These are phyloP conservation scores for Machaerirhynchus nigripectus DNA, from an alignment of 2,113 vertebrate genomes.

Conservation along the genomic window DNA sequence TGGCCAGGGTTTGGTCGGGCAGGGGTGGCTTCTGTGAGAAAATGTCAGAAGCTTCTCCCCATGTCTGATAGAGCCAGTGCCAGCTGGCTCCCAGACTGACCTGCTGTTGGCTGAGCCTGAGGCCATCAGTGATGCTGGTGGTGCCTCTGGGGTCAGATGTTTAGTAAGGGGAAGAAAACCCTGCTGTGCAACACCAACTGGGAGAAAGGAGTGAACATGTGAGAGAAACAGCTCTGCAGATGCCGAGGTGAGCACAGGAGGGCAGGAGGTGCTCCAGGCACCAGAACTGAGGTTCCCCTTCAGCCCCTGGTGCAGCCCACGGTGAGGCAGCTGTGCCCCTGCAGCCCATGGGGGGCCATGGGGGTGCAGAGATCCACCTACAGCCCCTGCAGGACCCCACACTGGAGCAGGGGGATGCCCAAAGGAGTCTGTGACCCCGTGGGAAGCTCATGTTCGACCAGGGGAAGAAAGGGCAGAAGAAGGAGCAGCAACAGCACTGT, in stretches of 20 bases:
- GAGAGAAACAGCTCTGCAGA: not conserved
- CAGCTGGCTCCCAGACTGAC: fast-evolving
- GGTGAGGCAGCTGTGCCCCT: not conserved
- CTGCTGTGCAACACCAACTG: fast-evolving
- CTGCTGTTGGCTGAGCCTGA: fast-evolving
- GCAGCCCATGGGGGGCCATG: not conserved
- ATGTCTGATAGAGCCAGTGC: fast-evolving
- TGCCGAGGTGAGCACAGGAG: not conserved
- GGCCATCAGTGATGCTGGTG: fast-evolving
- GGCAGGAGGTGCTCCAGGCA: fast-evolving
- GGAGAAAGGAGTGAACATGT: too few species aligned
- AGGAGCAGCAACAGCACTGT: fast-evolving
- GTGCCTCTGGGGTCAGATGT: fast-evolving
- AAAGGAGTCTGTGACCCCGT: fast-evolving
- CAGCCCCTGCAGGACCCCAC: not conserved
- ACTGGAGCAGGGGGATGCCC: fast-evolving
- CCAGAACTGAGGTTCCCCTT: fast-evolving
- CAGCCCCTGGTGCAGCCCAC: fast-evolving
- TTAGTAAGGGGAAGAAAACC: not conserved
- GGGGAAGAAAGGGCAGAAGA: not conserved
- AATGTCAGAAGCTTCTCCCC: not conserved
- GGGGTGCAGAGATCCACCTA: not conserved
- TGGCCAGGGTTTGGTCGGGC: fast-evolving
- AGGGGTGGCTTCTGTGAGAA: not conserved
- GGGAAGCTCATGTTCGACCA: not conserved